Evolutionary conservation across 2,888 invertebrate genomes (phyloP).

Genomic region (Litoditis marina): DNA sequence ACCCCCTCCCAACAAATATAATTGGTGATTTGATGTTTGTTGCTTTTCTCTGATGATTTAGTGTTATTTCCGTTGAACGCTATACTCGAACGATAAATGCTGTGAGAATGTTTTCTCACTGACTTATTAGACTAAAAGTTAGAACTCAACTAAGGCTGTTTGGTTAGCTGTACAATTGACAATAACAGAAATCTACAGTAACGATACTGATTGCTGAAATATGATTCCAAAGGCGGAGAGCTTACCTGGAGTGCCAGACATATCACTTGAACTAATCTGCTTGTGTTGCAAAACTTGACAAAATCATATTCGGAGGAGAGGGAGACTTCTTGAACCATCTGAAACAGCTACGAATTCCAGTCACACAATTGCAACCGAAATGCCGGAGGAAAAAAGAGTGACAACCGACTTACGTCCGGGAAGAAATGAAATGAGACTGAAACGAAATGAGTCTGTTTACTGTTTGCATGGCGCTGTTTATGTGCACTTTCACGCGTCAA

Average conservation of each 20-base stretch:
- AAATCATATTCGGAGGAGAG: conserved; percentile 14
- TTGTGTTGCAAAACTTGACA: conserved; percentile 1
- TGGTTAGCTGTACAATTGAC: background rate
- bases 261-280: conserved; percentile 4
- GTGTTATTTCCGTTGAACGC: no score
- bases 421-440: background rate
- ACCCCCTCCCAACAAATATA: no score
- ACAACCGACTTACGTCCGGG: background rate
- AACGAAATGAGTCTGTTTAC: background rate
- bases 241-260: conserved; percentile 15
- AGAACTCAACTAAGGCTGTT: no score
- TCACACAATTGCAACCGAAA: background rate
- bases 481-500: background rate
- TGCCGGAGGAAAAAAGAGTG: background rate
- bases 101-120: no score
- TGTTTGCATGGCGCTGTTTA: background rate
- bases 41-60: no score
- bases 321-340: conserved; percentile 18
- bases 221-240: no score
- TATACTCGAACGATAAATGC: background rate
- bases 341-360: background rate
- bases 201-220: no score
- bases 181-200: no score
- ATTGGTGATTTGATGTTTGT: no score
- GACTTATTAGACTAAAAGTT: no score